Conservation (phyloP, 2,888 invertebrate species). For the Euproctis similis region DNA sequence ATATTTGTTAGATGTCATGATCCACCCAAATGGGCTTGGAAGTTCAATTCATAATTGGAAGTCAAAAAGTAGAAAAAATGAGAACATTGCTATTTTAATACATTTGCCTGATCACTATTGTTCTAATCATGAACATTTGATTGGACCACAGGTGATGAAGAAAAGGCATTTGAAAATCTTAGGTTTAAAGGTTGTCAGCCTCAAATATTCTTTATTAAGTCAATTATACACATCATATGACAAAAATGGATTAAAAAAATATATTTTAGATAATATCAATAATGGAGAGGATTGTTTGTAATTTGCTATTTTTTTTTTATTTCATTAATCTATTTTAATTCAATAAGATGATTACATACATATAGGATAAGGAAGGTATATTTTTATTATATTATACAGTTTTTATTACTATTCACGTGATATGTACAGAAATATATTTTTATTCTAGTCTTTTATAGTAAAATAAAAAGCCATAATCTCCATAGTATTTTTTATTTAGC, state of each 20-base stretch:
- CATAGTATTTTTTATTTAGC: not conserved
- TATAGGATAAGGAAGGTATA: too few relatives aligned
- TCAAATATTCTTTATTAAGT: conserved; percentile 72
- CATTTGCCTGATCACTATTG: conserved; percentile 81
- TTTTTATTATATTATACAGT: too few relatives aligned
- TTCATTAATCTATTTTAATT: too few relatives aligned
- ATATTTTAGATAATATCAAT: conserved; percentile 63
- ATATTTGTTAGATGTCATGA: conserved; percentile 77
- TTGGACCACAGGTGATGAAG: conserved; percentile 79
- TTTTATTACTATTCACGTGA: conserved; percentile 4
- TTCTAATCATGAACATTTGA: conserved; percentile 67
- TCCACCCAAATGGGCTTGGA: conserved; percentile 65
- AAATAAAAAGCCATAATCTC: conserved; percentile 2
- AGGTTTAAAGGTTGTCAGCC: conserved; percentile 77
- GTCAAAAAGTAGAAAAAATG: conserved; percentile 49
- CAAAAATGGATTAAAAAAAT: conserved; percentile 61
- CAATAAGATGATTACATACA: conserved; percentile 7
- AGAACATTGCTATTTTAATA: conserved; percentile 75
- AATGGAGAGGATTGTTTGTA: conserved; percentile 39
- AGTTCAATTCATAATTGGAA: conserved; percentile 63
- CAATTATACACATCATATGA: conserved; percentile 63
- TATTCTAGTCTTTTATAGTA: conserved; percentile 24
- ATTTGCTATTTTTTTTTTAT: conserved; percentile 9
- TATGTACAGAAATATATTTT: conserved; percentile 14
- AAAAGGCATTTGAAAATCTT: conserved; percentile 77